Evolutionary conservation across 2,888 invertebrate genomes (phyloP).

Genomic region (Chaetoderma sp.): DNA sequence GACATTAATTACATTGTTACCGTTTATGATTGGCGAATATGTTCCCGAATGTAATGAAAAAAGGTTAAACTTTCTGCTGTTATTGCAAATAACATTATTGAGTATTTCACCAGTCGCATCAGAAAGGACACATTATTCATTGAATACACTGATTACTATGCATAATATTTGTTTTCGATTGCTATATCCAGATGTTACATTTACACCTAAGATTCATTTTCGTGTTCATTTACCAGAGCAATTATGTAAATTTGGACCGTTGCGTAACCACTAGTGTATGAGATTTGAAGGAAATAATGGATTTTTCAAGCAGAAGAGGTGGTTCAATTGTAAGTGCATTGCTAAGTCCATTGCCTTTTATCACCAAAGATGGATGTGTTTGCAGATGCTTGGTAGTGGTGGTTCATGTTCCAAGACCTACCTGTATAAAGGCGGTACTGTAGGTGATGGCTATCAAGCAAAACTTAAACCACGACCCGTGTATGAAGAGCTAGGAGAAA

Average conservation of each 20-base stretch:
- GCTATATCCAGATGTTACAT: constrained; percentile 23
- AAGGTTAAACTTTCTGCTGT: not conserved
- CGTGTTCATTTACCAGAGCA: constrained; percentile 26
- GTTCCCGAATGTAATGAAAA: not conserved
- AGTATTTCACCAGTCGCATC: not conserved
- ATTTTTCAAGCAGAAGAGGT: constrained; percentile 19
- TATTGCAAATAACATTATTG: not conserved
- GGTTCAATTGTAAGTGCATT: constrained; percentile 25
- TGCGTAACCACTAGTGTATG: constrained; percentile 29
- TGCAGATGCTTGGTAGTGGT: not conserved
- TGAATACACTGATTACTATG: not conserved
- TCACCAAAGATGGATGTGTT: constrained; percentile 16
- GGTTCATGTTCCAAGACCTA: not conserved
- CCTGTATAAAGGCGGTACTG: not conserved
- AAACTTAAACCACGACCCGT: too few species aligned
- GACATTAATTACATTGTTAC: not conserved
- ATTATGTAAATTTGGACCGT: constrained; percentile 24
- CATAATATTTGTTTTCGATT: constrained; percentile 3
- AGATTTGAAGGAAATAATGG: constrained; percentile 32
- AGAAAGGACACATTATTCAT: not conserved
- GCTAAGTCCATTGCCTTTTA: constrained; percentile 11
- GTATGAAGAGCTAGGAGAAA: too few species aligned
- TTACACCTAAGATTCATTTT: constrained; percentile 30
- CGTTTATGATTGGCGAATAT: not conserved
- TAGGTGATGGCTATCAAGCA: too few species aligned